Evolutionary conservation across 2,113 vertebrate genomes (phyloP), one percentile per base, ranked within the genome.

Genomic region (Pteronura brasiliensis): DNA sequence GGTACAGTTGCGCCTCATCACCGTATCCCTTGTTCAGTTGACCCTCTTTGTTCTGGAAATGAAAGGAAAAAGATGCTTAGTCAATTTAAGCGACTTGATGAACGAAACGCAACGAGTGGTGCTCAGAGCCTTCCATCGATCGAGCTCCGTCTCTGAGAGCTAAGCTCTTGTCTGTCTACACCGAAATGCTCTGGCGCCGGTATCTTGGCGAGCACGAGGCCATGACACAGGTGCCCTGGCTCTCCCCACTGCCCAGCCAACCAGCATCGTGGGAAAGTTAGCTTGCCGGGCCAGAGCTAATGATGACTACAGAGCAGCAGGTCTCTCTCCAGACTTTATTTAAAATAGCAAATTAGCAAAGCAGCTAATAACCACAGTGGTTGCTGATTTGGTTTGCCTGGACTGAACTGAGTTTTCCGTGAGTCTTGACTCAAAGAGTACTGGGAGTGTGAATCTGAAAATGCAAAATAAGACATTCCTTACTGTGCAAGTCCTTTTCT

Each of bases 291-390:
- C 49, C 52, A 93, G 59, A 93, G 42, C 21, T 67, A 93, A 79
- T 91, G 59, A 82, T 93, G 89, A 86, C 79, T 61, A 47, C 9
- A 29, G 29, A 92, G 49, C 27, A 88, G 59, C 89, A 61, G 94
- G 63, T 52, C 49, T 92, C 52, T 59, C 84, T 67, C 12, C 85
- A 89, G 57, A 88, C 47, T 90, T 96, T 55, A 39, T 92, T 94
- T 85, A 61, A 87, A 92, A 89, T 65, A 95, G 65, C 83, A 95
- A 74, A 67, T 96, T 86, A 96, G 52, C 85, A 88, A 93, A 93
- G 57, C 4, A 79, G 59, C 20, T 82, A 96, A 2, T 86, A 92
- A 89, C 89, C 82, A 69, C n/a, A 65, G 84, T 29, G 39, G 55
- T 92, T 79, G 72, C 23, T 74, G 67, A 96, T 67, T 91, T 93